Evolutionary conservation across 2,113 vertebrate species (phyloP), one percentile per base, ranked within the genome.

Genomic region (Engystomops pustulosus): DNA sequence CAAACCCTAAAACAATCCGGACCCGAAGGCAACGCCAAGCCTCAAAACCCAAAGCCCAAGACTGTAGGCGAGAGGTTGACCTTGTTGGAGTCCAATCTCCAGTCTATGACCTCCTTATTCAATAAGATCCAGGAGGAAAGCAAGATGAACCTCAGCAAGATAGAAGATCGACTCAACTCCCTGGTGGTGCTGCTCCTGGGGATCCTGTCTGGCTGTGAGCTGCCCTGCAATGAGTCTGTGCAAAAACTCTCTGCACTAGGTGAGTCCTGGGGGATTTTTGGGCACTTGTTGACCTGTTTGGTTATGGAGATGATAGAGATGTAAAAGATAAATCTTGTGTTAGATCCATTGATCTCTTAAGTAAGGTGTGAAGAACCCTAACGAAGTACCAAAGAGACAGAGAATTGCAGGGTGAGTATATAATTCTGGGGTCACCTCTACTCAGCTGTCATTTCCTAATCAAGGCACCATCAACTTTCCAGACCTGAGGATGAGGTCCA

Each of bases 181-280:
- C 44, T 15, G 25, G 41, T 0, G 0, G 20, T 68, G 58, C 71
- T 85, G 12, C 58, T 47, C 23, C 27, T 20, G 49, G 65, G 27
- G 1, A 80, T 47, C 27, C 15, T 51, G 49, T 67, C 0, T 0
- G 79, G 23, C 47, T 88, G 81, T 68, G 83, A 86, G 51, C 15
- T 88, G 58, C 47, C 87, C 67, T 85, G 62, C 62, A 82, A 65
- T 1, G 75, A 55, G 41, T 87, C 49, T 65, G 60, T 86, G 53
- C 32, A 80, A 53, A 74, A 83, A 36, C 74, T 53, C 0, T 71
- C 71, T 14, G 1, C 81, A 49, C 70, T 85, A 78, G 80, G 62
- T 1, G 0, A 53, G 27, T 25, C 71, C 69, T n/a, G 8, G 18
- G 41, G 23, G 32, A 67, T 36, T n/a, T n/a, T n/a, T n/a, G n/a